Conservation (phyloP, 2,113 vertebrate genomes). For the Myanophis thanlyinensis region DNA sequence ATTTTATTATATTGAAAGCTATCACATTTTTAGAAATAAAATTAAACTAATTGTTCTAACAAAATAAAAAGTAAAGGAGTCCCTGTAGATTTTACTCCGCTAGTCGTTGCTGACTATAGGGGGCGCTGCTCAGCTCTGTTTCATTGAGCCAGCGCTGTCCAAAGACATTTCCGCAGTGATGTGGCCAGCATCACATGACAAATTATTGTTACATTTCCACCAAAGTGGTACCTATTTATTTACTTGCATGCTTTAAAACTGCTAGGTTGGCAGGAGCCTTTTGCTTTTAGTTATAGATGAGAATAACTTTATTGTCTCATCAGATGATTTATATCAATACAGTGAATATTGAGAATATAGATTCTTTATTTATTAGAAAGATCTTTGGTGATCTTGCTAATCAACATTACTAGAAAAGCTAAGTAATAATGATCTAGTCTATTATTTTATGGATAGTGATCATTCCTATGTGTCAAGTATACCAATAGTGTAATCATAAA, state of each 20-base stretch:
- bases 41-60: neutral
- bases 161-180: too few relatives aligned
- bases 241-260: too few relatives aligned
- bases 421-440: slow-evolving; percentile 43
- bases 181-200: too few relatives aligned
- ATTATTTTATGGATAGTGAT: slow-evolving; percentile 64
- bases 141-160: too few relatives aligned
- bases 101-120: too few relatives aligned
- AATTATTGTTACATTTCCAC: too few relatives aligned
- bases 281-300: neutral
- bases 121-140: too few relatives aligned
- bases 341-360: slow-evolving; percentile 69
- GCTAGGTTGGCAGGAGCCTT: too few relatives aligned
- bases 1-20: neutral
- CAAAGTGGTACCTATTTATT: too few relatives aligned
- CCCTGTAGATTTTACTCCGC: too few relatives aligned
- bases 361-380: slow-evolving; percentile 82
- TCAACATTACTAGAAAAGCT: slow-evolving; percentile 67
- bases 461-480: slow-evolving; percentile 78
- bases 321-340: slow-evolving; percentile 69
- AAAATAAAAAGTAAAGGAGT: neutral
- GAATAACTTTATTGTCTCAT: slow-evolving; percentile 32
- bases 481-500: slow-evolving; percentile 76
- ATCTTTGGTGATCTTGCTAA: slow-evolving; percentile 76
- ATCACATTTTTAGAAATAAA: neutral